Evolutionary conservation across 2,888 invertebrate species (phyloP), one percentile per base, ranked within the genome.

Genomic region (Drosophila buzzatii): DNA sequence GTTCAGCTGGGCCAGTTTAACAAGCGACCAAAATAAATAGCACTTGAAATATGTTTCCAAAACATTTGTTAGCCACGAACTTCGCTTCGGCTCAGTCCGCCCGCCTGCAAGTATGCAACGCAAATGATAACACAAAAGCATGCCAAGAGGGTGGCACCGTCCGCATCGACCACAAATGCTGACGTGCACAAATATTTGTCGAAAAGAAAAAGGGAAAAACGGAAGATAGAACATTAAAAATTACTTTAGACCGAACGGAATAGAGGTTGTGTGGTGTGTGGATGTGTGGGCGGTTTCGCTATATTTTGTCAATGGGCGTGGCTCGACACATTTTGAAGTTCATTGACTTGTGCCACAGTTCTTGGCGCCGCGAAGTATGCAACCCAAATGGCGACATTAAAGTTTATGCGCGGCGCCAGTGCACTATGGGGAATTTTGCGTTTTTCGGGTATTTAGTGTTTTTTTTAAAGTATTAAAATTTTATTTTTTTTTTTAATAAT

Each of bases 41-140:
- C 86, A 85, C 90, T 86, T 87, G 85, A 86, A 80, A 85, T 87
- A 85, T 86, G 82, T 86, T 86, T 86, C 91, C 91, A 90, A 89
- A 89, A 89, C 86, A 86, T 90, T 86, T 85, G 74, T 74, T 88
- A 89, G 76, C 85, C 59, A 66, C 72, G 73, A 79, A 87, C 75
- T 76, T 76, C 63, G 37, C n/a, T 35, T 20, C 42, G 31, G 35
- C 35, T 20, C 10, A 27, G 39, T 37, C 39, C 18, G 33, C 20
- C 20, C 18, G 70, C 72, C 77, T 68, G 82, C 74, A 78, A 78
- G 72, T 57, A 90, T 90, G 90, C 86, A 88, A 78, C 63, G 49
- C 62, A 63, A 76, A 72, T 73, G 91, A 86, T 90, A 86, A 90
- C 82, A 73, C 45, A 69, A 61, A 64, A 33, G 73, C 57, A 72